Conservation (phyloP, 2,888 invertebrate genomes). For the Euplagia quadripunctaria region DNA sequence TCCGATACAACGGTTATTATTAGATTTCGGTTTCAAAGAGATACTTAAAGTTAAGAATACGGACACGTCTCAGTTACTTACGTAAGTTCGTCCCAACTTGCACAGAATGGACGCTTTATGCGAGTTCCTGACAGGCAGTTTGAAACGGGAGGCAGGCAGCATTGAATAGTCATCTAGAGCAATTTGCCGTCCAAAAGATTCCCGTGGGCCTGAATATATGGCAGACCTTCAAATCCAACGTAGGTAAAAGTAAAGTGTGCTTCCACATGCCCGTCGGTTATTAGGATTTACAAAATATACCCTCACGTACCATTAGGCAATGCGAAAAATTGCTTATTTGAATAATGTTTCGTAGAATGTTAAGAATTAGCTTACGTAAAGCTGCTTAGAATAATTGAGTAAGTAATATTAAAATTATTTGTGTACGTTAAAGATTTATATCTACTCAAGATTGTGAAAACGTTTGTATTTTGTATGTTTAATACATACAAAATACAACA, state of each 20-base stretch:
- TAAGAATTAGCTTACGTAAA: constrained; percentile 38
- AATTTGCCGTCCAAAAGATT: constrained; percentile 69
- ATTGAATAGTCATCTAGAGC: constrained; percentile 72
- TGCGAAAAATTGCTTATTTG: constrained; percentile 49
- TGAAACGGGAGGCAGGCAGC: constrained; percentile 56
- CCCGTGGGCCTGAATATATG: constrained; percentile 62
- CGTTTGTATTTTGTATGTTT: not conserved
- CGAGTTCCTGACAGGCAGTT: constrained; percentile 60
- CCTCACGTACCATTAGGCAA: constrained; percentile 44
- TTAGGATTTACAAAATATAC: constrained; percentile 54
- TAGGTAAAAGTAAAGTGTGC: constrained; percentile 53
- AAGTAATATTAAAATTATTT: constrained; percentile 23
- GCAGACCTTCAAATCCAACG: constrained; percentile 50
- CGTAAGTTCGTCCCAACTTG: constrained; percentile 29
- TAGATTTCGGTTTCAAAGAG: constrained; percentile 3
- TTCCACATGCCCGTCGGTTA: constrained; percentile 53
- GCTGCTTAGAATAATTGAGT: constrained; percentile 18
- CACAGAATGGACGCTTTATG: constrained; percentile 48
- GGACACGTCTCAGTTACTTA: constrained; percentile 25
- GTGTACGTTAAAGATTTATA: not conserved
- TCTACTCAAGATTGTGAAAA: not conserved
- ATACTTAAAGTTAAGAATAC: constrained; percentile 17
- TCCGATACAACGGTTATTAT: constrained; percentile 24
- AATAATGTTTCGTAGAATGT: constrained; percentile 46
- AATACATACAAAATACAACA: too few relatives aligned